phyloP scores from a whole-genome alignment of 2,113 vertebrate genomes.

The Catagonus wagneri region DNA sequence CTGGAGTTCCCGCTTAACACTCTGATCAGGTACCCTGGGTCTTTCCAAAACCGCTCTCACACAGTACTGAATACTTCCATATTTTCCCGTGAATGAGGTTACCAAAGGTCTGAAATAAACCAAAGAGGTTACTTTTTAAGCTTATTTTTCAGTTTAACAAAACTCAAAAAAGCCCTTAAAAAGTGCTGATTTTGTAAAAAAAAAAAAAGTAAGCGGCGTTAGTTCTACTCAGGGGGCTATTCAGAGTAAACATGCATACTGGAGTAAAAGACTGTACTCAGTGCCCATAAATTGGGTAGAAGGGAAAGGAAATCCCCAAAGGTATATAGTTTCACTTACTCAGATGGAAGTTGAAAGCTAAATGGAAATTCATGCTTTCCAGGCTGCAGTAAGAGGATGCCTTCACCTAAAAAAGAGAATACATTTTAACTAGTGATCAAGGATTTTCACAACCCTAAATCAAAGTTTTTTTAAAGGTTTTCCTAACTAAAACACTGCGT shows the following conservation, averaged over 20 bases:
- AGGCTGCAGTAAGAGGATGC: slow-evolving; percentile 84
- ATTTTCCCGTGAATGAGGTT: slow-evolving; percentile 90
- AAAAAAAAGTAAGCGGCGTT: not conserved
- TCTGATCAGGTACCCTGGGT: slow-evolving; percentile 84
- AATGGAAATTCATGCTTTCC: slow-evolving; percentile 91
- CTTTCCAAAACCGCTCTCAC: slow-evolving; percentile 89
- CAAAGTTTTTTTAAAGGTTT: not conserved
- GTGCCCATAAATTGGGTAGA: accelerated
- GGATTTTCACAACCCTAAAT: not conserved
- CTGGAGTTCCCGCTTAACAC: slow-evolving; percentile 88
- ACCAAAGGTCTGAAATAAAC: slow-evolving; percentile 88
- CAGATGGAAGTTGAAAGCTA: slow-evolving; percentile 90
- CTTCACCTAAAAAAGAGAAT: slow-evolving; percentile 84
- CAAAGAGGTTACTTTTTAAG: not conserved
- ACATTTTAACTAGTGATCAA: too few species aligned
- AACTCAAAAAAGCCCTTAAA: not conserved
- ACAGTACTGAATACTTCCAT: slow-evolving; percentile 89
- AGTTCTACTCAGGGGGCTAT: accelerated
- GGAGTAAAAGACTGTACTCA: not conserved
- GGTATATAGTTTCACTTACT: slow-evolving; percentile 85
- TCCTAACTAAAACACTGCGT: not conserved
- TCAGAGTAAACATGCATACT: not conserved
- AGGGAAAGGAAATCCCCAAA: not conserved
- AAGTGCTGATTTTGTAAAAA: not conserved
- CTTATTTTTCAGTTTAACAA: not conserved